A percentile compares a stretch with the other conserved stretches of the same genome.
Conservation (phyloP, 2,113 vertebrate genomes). For the Crotalus viridis region DNA sequence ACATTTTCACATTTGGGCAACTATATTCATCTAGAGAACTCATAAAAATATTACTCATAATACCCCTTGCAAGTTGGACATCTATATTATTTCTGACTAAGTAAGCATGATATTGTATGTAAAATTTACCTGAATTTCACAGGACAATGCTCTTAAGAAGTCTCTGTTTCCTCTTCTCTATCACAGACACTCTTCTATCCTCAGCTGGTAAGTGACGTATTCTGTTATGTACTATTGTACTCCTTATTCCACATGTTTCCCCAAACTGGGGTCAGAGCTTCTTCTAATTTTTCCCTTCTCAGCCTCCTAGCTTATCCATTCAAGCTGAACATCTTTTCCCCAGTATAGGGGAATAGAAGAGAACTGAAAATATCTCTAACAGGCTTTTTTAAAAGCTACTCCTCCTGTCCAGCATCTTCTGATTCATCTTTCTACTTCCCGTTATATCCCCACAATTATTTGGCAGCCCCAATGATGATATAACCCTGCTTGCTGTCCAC, state of each 20-base stretch:
- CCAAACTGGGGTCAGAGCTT: constrained; percentile 48
- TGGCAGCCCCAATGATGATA: constrained; percentile 17
- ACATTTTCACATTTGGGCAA: neutral
- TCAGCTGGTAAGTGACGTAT: constrained; percentile 61
- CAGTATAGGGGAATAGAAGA: constrained; percentile 58
- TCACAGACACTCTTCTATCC: constrained; percentile 44
- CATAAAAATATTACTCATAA: neutral
- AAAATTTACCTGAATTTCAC: constrained; percentile 63
- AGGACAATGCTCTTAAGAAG: constrained; percentile 48
- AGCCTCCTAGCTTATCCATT: constrained; percentile 53
- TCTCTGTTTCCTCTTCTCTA: constrained; percentile 43
- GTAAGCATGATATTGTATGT: constrained; percentile 44
- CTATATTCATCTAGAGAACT: neutral
- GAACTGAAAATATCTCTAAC: neutral
- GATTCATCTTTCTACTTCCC: neutral
- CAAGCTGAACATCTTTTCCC: constrained; percentile 31
- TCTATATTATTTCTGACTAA: constrained; percentile 31
- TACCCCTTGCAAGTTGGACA: constrained; percentile 21
- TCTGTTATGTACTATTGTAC: constrained; percentile 32
- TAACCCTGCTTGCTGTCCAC: constrained; percentile 32
- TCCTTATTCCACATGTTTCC: constrained; percentile 44
- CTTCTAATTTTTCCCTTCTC: constrained; percentile 57
- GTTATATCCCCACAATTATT: constrained; percentile 28
- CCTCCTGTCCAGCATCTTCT: neutral
- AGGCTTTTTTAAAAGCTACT: constrained; percentile 8